Evolutionary conservation across 2,888 invertebrate genomes (phyloP), one percentile per base, ranked within the genome.

Genomic region (Odontothrips loti): DNA sequence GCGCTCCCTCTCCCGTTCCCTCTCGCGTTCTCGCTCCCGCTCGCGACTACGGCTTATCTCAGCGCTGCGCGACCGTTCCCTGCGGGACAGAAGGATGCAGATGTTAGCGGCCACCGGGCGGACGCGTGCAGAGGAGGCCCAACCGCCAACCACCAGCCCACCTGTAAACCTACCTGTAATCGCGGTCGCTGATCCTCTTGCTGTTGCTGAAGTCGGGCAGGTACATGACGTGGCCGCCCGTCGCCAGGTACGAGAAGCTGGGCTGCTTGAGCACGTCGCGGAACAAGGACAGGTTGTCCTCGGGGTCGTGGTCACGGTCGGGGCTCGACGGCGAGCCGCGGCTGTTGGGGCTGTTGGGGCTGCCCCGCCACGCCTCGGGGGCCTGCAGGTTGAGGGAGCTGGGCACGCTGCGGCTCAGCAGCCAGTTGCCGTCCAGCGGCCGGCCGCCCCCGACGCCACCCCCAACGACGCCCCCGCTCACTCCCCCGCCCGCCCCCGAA

Each of bases 171-270:
- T n/a, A 58, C 58, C 58, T 58, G 6, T 58, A 15, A 15, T 43
- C 34, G 34, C 34, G 34, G 58, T 75, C 68, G 68, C 10, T 27
- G 68, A 27, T 23, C 6, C 83, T 82, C 34, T 82, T 82, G 68
- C n/a, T 78, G 75, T 81, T 81, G 68, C 11, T 75, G 68, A 75
- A 75, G 82, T 89, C 88, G 1, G 94, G 94, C 80, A 95, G 89
- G 87, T 96, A 96, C 93, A 96, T 95, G 47, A 95, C 91, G 86
- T 94, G 92, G 0, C 92, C 93, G 0, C 92, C 91, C 85, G 91
- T 90, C 1, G 91, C 91, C 82, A 92, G 86, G 86, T 91, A 92
- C 3, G 91, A 89, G 82, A 90, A 88, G 1, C 88, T 88, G 4
- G 87, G 87, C 79, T 87, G 86, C 82, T 87, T 88, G 85, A 86